Base-by-base conservation (phyloP, 2,113 vertebrate species). In the Psephotus haematonotus region DNA sequence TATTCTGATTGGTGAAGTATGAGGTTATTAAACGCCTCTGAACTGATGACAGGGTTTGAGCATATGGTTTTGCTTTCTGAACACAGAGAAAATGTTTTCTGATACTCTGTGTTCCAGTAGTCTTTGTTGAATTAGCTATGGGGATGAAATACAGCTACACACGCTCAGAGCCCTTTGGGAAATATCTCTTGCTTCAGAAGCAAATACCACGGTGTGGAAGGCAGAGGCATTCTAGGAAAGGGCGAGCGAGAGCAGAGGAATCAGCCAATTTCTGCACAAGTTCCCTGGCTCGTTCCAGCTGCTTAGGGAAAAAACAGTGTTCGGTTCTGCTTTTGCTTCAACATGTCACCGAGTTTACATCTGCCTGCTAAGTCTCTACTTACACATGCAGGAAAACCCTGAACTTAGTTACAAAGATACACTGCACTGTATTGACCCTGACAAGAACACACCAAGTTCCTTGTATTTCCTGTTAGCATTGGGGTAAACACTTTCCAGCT, bases 1-100 rank as follows among this genome's bases (percentile, higher is more conserved):
- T 97, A 97, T 96, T 96, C 95, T 82, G 94, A 97, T 93, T 97
- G 95, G 96, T 89, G 95, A 94, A 78, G 85, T 93, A 80, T 35
- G 83, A 92, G 76, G 84, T 88, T 89, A 93, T 92, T 92, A 79
- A 88, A 95, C 0, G 86, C 82, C 88, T 94, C 86, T 52, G 91
- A 93, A 90, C 76, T 88, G 90, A 94, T 82, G 95, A 53, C 82
- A 90, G 83, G 70, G 55, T 55, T 87, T 63, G 88, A 93, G 68
- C 88, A 53, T 72, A 31, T 7, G 82, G 80, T 28, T 92, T 47
- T 43, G 74, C 75, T 95, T 92, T 86, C 92, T 89, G 93, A 77
- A 31, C 78, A 22, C 67, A 78, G 46, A 80, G 52, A 8, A 39
- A 44, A 68, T 11, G 44, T 71, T 84, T 76, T 57, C 67, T 79